Evolutionary conservation across 92 coral and sea anemone species (phyloP), one percentile per base, ranked within the genome.

Genomic region (Blastomussa wellsi): DNA sequence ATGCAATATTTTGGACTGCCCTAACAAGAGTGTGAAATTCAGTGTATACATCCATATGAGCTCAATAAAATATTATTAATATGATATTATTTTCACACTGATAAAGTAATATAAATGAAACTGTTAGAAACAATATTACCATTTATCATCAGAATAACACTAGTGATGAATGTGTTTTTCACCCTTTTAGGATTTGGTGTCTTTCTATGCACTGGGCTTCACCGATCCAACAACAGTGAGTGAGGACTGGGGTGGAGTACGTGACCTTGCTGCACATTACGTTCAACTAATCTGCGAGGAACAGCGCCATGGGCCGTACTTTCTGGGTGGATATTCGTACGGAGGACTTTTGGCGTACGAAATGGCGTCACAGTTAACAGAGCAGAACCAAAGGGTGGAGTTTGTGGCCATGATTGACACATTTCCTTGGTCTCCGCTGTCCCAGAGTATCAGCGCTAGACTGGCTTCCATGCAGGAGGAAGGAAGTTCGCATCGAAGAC

Each of bases 281-380:
- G 73, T 88, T 29, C 71, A 72, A 42, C 87, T 88, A 44, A 84
- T 91, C 14, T 86, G 78, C 29, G 31, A 57, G 20, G 89, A 79
- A 62, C 91, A 88, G 79, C 42, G 72, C 19, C 69, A 76, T 33
- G 94, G 94, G 2, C 94, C 94, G 11, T 91, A 91, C 72, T 91
- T 82, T 67, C 70, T 91, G 4, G 91, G 91, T 48, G 85, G 74
- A 78, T 86, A 71, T 70, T 86, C 86, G 29, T 88, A 70, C 62
- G 88, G 88, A 17, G 91, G 88, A 24, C 79, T 83, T 22, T 71
- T 88, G 8, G 88, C 85, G 29, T 79, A 79, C 32, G 83, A 79
- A 39, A 79, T 79, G 74, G 83, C 83, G 26, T 79, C 72, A 49
- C 26, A 62, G 47, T 66, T 79, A 55, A 79, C 83, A 39, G 83